Evolutionary conservation across 2,113 vertebrate genomes (phyloP), one percentile per base, ranked within the genome.

Genomic region (Marmota flaviventris): DNA sequence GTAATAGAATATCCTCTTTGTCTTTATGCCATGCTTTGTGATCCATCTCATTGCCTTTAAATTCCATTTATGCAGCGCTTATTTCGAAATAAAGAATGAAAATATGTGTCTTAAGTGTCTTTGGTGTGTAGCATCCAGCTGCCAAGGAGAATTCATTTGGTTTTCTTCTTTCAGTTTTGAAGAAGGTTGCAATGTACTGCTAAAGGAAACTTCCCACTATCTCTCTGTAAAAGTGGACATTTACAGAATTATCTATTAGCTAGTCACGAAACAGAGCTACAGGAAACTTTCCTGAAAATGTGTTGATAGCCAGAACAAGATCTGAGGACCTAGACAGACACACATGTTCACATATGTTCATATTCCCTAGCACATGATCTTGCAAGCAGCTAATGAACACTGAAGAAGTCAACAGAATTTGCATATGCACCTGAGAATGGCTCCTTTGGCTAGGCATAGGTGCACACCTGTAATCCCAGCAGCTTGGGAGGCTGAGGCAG

Each of bases 281-380:
- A 73, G 58, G 81, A 85, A 89, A 69, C 20, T 37, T 91, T 89
- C 18, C 53, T 95, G 45, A 93, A 93, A 94, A 85, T 69, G 18
- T 51, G 3, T 67, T 24, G 13, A 65, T 53, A 39, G 72, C 29
- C 14, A 67, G 78, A 82, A 88, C 2, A 67, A 76, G 7, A 90
- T 17, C 45, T 95, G 42, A 93, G 78, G 22, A 84, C 67, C 2
- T 42, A 51, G 22, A 73, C 8, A 65, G 11, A 83, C 37, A 56
- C 45, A 73, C 18, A 13, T 0, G 9, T 79, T 65, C 45, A 73
- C 22, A 13, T 0, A 12, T 75, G 73, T 77, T 69, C 69, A 53
- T 17, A 69, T 29, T 29, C 6, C 12, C 13, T 12, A 48, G 20
- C 22, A 90, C 34, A 48, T 32, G 45, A 27, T 87, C 42, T 77